Percentiles rank a stretch among this genome's conserved stretches.
phyloP scores from a whole-genome alignment of 2,888 invertebrate species.

The Bhutanitis thaidina region DNA sequence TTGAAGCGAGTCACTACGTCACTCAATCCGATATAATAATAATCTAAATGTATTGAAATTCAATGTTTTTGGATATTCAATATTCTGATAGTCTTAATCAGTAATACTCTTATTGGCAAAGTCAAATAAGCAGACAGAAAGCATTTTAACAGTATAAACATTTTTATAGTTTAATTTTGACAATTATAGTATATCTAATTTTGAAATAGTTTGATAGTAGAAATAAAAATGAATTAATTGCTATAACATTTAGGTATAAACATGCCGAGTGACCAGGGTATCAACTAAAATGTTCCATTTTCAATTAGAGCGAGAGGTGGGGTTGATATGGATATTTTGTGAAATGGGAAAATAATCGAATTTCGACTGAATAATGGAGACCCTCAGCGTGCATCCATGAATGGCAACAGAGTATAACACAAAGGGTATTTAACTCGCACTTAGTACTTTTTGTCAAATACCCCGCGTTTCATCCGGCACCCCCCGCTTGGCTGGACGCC shows the following conservation, averaged over 20 bases:
- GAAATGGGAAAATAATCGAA: constrained; percentile 80
- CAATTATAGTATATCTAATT: no score
- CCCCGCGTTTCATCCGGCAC: constrained; percentile 48
- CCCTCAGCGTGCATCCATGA: constrained; percentile 57
- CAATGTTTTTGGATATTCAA: no score
- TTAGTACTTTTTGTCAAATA: constrained; percentile 72
- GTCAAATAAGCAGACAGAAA: no score
- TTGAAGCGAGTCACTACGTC: no score
- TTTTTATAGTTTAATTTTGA: no score
- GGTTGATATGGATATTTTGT: constrained; percentile 77
- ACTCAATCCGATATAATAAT: no score
- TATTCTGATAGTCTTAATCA: no score
- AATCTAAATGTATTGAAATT: no score
- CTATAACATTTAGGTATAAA: constrained; percentile 33
- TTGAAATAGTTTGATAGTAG: no score
- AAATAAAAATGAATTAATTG: no score
- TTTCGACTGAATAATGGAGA: constrained; percentile 77
- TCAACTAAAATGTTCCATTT: constrained; percentile 62
- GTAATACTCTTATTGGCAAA: no score
- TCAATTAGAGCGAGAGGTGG: constrained; percentile 74
- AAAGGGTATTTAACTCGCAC: constrained; percentile 79
- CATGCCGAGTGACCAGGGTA: constrained; percentile 57
- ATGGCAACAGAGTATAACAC: constrained; percentile 67
- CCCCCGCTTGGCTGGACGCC: constrained; percentile 49
- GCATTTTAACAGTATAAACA: no score